These are phyloP conservation scores for Brachionus calyciflorus DNA, from an alignment of 1,140 invertebrate species.

Conservation along the genomic window DNA sequence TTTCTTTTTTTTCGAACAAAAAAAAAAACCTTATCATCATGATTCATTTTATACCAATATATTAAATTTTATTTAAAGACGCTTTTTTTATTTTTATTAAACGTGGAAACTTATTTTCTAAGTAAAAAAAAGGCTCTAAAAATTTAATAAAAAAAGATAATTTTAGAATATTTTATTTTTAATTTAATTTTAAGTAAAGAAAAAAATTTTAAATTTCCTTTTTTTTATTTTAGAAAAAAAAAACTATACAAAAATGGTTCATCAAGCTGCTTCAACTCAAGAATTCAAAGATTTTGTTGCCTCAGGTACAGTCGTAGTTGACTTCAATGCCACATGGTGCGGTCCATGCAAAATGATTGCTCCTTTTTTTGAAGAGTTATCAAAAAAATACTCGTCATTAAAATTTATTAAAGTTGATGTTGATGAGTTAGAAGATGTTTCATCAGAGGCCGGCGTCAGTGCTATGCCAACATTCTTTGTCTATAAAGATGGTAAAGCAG, in stretches of 20 bases:
- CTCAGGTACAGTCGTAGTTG: constrained; percentile 33
- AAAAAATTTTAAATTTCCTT: too few relatives aligned
- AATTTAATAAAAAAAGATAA: too few relatives aligned
- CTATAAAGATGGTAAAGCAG: constrained; percentile 18
- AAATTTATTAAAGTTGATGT: constrained; percentile 46
- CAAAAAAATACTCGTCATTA: constrained; percentile 15
- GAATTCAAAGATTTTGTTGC: constrained; percentile 1
- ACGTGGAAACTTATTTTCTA: too few relatives aligned
- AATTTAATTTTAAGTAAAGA: too few relatives aligned
- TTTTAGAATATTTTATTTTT: too few relatives aligned
- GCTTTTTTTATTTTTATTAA: too few relatives aligned
- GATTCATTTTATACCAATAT: too few relatives aligned
- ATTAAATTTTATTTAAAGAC: too few relatives aligned
- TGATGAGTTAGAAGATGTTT: constrained; percentile 43
- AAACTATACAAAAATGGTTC: constrained; percentile 37
- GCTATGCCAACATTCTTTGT: constrained; percentile 44
- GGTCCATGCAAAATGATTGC: constrained; percentile 47
- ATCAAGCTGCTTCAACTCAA: constrained; percentile 25
- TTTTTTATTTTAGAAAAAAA: neutral
- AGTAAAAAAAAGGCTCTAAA: too few relatives aligned
- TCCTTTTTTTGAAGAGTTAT: constrained; percentile 42
- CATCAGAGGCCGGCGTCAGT: constrained; percentile 22
- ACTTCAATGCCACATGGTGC: constrained; percentile 42
- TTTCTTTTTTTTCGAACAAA: too few relatives aligned
- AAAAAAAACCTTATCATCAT: too few relatives aligned